Percentiles rank a stretch among this genome's conserved stretches.
These are phyloP conservation scores for Archilochus colubris DNA, from an alignment of 2,113 vertebrate species.

Conservation along the genomic window DNA sequence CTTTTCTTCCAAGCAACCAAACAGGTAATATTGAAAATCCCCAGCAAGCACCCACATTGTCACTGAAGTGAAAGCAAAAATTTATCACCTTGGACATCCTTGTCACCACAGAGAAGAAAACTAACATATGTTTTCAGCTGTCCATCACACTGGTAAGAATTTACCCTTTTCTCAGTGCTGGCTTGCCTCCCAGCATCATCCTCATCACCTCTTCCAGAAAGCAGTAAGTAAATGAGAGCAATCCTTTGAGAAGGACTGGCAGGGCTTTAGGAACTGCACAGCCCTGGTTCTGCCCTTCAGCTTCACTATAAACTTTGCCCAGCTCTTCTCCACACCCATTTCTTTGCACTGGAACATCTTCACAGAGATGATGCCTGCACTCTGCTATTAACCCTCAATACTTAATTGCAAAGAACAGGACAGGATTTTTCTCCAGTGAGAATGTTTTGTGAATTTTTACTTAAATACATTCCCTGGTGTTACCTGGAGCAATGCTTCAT, in stretches of 20 bases:
- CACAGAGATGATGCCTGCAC: neutral
- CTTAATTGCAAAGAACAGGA: neutral
- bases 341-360: neutral
- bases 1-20: neutral
- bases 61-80: neutral
- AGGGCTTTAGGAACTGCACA: neutral
- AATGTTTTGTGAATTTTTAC: neutral
- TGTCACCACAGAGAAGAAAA: neutral
- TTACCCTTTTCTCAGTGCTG: neutral
- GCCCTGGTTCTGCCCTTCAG: neutral
- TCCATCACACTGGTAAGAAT: neutral
- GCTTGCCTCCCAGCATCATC: neutral
- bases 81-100: neutral
- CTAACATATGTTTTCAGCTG: neutral
- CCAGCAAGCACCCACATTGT: neutral
- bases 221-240: neutral
- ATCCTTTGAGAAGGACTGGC: neutral
- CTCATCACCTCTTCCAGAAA: neutral
- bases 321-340: neutral
- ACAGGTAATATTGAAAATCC: neutral
- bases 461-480: accelerated
- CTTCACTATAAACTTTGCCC: neutral
- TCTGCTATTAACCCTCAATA: neutral
- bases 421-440: neutral
- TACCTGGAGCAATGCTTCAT: neutral